Base-by-base conservation (phyloP, 2,797 vertebrate species). In the Acanthornis magna region DNA sequence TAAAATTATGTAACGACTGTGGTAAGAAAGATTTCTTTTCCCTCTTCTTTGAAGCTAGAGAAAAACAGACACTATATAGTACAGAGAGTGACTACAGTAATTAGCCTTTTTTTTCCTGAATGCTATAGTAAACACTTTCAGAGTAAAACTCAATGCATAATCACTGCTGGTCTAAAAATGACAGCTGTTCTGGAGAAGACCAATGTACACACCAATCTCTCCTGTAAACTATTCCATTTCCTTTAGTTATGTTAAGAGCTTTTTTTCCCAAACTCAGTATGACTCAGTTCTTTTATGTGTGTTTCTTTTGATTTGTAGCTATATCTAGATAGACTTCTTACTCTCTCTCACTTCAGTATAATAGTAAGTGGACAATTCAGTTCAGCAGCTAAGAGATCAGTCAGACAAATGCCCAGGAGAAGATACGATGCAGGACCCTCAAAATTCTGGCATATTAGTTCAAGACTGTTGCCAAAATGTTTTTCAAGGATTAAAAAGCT, bases 71-170 rank as follows among this genome's bases (percentile, higher is more conserved):
- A 93, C 66, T 27, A 50, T 73, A 82, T 38, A 91, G 82, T 85
- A 91, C 38, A 92, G 70, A 70, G 66, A 94, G 74, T 92, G 80
- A 94, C 76, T 95, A 93, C 32, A n/a, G 86, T 72, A 97, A 97
- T 96, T 91, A 95, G 54, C 38, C 34, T 84, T 89, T 89, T 94
- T 48, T 29, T 68, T 48, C 5, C 74, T 89, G 72, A 93, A 85
- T 92, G 85, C 78, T 82, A 48, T 89, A 95, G 89, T 96, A 97
- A 97, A 96, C 74, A 91, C 30, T 94, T 95, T 90, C 68, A 85
- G 89, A 91, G 70, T 88, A 94, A 96, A 94, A 91, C 91, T 95
- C 80, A 91, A 82, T 91, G 88, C 86, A 94, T 95, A 94, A 95
- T 86, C 86, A 83, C 38, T 74, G 61, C 68, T 94, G 82, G 84